Evolutionary conservation across 2,888 invertebrate genomes (phyloP).

Genomic region (Thymelicus sylvestris): DNA sequence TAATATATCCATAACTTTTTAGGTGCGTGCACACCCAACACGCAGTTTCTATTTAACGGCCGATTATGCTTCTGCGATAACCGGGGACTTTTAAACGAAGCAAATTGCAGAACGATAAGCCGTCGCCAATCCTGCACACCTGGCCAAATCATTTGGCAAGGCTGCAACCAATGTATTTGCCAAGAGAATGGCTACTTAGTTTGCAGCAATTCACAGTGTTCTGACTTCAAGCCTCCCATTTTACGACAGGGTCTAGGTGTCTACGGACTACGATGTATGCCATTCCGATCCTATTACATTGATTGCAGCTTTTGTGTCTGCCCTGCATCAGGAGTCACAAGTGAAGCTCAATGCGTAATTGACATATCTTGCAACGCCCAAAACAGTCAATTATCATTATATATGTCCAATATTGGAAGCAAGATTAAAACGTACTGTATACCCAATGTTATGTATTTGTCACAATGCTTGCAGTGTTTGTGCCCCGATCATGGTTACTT

Average conservation of each 20-base stretch:
- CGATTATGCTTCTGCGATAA: constrained; percentile 64
- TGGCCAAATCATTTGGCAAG: constrained; percentile 66
- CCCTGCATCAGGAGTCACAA: constrained; percentile 64
- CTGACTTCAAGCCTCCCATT: constrained; percentile 41
- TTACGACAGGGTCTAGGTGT: constrained; percentile 31
- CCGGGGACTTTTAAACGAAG: constrained; percentile 61
- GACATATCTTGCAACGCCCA: constrained; percentile 58
- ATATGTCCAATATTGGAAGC: background rate
- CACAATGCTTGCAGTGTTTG: constrained; percentile 68
- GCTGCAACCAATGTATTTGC: constrained; percentile 71
- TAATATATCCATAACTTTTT: constrained; percentile 26
- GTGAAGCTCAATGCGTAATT: constrained; percentile 66
- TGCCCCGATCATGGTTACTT: constrained; percentile 70
- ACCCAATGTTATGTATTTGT: constrained; percentile 73
- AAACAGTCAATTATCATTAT: background rate
- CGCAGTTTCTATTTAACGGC: constrained; percentile 63
- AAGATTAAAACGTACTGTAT: constrained; percentile 61
- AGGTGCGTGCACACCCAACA: constrained; percentile 71
- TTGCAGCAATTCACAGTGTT: constrained; percentile 61
- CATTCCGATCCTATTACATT: constrained; percentile 67
- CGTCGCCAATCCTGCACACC: constrained; percentile 60
- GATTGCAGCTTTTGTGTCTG: constrained; percentile 74
- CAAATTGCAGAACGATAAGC: constrained; percentile 55
- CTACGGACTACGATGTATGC: constrained; percentile 59
- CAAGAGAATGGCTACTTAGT: constrained; percentile 61